A percentile compares a stretch with the other conserved stretches of the same genome.
phyloP scores from a whole-genome alignment of 1,140 invertebrate species.

The Gryllus bimaculatus region DNA sequence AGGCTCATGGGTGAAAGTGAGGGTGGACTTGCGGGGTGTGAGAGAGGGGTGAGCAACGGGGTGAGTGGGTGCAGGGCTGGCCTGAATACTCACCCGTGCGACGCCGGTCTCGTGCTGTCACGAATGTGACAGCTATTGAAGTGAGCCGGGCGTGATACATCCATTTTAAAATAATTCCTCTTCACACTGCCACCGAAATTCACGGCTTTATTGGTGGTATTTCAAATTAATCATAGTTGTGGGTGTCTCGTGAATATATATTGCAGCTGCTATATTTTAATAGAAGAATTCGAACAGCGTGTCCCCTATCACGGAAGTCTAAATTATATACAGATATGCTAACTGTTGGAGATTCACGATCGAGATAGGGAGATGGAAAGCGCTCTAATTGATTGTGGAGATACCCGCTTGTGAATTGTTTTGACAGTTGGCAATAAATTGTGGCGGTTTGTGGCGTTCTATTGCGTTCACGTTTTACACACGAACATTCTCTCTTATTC shows the following conservation, averaged over 20 bases:
- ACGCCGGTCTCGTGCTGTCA: not conserved
- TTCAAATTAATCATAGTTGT: not conserved
- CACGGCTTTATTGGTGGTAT: not conserved
- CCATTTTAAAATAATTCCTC: not conserved
- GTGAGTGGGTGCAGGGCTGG: not conserved
- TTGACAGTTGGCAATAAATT: not conserved
- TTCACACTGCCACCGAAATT: not conserved
- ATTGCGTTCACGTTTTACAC: not conserved
- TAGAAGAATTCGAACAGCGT: not conserved
- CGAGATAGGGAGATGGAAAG: not conserved
- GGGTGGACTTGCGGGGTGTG: not conserved
- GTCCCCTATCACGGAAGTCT: not conserved
- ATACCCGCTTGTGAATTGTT: not conserved
- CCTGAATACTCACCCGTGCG: not conserved
- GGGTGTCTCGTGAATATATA: not conserved
- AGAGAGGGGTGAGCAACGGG: not conserved
- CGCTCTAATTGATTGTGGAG: not conserved
- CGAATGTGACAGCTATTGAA: not conserved
- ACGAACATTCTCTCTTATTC: not conserved
- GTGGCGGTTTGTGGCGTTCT: not conserved
- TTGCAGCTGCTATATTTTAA: not conserved
- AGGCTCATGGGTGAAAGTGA: not conserved
- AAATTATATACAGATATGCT: not conserved
- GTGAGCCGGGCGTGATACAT: not conserved
- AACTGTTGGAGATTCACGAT: not conserved